Percentiles rank a stretch among this genome's conserved stretches.
phyloP scores from a whole-genome alignment of 1,140 invertebrate species.

The Drosophila funebris region DNA sequence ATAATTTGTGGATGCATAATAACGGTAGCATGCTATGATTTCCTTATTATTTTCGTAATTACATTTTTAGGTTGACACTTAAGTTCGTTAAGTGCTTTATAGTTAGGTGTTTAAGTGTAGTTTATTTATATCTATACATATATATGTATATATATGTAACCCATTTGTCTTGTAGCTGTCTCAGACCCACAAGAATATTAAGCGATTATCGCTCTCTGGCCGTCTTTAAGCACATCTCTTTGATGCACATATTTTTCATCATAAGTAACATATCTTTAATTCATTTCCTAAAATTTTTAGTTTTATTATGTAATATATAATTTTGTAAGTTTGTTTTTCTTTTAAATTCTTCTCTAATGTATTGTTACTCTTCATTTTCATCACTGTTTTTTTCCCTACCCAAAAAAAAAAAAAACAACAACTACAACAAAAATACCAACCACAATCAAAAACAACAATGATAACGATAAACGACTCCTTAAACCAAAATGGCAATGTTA shows the following conservation, averaged over 20 bases:
- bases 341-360: constrained; percentile 80
- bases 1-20: constrained; percentile 89
- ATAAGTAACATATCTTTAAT: constrained; percentile 20
- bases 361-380: constrained; percentile 78
- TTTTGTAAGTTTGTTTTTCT: constrained; percentile 57
- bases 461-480: constrained; percentile 42
- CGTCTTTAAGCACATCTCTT: constrained; percentile 49
- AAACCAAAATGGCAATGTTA: constrained; percentile 24
- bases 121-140: constrained; percentile 25
- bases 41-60: constrained; percentile 64
- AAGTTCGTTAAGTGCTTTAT: constrained; percentile 53
- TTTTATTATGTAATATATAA: constrained; percentile 52
- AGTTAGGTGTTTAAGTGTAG: constrained; percentile 46
- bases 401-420: constrained; percentile 37
- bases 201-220: constrained; percentile 33
- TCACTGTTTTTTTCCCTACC: constrained; percentile 63
- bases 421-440: constrained; percentile 10
- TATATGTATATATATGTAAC: constrained; percentile 28
- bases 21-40: constrained; percentile 86
- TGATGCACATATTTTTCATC: constrained; percentile 47
- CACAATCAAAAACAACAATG: constrained; percentile 23
- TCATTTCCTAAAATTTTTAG: constrained; percentile 34
- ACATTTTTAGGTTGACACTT: constrained; percentile 33
- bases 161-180: constrained; percentile 39
- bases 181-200: constrained; percentile 28